These are phyloP conservation scores for Acanthurus lineatus DNA, from an alignment of 2,797 vertebrate species.

Conservation along the genomic window DNA sequence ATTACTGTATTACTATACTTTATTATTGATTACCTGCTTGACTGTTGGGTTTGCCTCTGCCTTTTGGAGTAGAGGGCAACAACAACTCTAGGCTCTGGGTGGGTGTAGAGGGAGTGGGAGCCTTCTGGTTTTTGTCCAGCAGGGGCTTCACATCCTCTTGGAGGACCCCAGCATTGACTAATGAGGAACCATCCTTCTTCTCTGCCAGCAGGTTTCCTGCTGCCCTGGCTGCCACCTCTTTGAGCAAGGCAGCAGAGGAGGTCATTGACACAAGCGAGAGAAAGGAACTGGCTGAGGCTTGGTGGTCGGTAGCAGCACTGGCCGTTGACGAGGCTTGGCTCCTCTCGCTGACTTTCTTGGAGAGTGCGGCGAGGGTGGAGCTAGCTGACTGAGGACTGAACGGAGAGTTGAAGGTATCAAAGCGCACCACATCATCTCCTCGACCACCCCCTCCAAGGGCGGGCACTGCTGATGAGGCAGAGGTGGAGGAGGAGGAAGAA, in stretches of 20 bases:
- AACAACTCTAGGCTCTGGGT: conserved; percentile 92
- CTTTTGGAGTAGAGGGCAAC: conserved; percentile 93
- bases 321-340: conserved; percentile 85
- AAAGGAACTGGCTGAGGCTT: conserved; percentile 92
- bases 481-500: conserved; percentile 85
- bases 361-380: conserved; percentile 97
- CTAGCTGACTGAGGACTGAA: conserved; percentile 99
- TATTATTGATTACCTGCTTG: conserved; percentile 89
- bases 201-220: conserved; percentile 95
- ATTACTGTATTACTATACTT: background rate
- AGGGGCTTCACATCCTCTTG: conserved; percentile 92
- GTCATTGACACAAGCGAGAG: conserved; percentile 98
- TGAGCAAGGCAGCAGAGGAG: conserved; percentile 97
- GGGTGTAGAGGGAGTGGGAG: conserved; percentile 89
- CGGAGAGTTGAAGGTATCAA: conserved; percentile 96
- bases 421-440: conserved; percentile 93
- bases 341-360: conserved; percentile 99
- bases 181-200: conserved; percentile 90
- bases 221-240: conserved; percentile 98
- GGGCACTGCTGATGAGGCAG: conserved; percentile 82
- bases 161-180: conserved; percentile 70
- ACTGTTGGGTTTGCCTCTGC: conserved; percentile 92
- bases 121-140: conserved; percentile 94
- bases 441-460: conserved; percentile 79
- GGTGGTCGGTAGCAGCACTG: conserved; percentile 86